Base-by-base conservation (phyloP, 2,113 vertebrate genomes). In the Syngnathoides biaculeatus region DNA sequence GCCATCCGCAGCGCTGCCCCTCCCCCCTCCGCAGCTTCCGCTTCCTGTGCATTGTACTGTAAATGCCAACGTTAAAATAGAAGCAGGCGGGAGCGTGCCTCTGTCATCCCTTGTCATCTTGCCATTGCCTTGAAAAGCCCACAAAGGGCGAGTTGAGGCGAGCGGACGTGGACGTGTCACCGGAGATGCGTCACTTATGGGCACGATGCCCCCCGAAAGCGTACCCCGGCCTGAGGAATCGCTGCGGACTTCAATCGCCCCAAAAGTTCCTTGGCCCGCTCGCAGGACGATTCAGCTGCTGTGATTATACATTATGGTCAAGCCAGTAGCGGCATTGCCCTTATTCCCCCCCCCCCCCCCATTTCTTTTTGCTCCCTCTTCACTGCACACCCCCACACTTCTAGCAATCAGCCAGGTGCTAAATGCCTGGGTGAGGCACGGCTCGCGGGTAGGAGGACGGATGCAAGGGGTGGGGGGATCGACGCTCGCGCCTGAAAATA, bases 371-470 rank as follows among this genome's bases (percentile, higher is more conserved):
- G 12, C 22, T 61, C 82, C 70, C 68, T 73, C 71, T 77, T 76
- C 65, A 55, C 67, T 67, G 64, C 66, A 60, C 79, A 20, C 82
- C 73, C 73, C 78, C 79, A 67, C 74, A 71, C 64, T 78, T 74
- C 72, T 82, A 86, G 85, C 88, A 91, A 90, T 92, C 89, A 89
- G 87, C 84, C 90, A 92, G 90, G 90, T 92, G 90, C 86, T 89
- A 89, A 90, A 91, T 87, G 87, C 73, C 73, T 72, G 76, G 78
- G 83, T 83, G 88, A 89, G 85, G 72, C 80, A 78, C 69, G 57
- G 74, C 78, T 80, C 79, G 75, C 79, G 74, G 79, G 69, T 74
- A 72, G 71, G 73, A 71, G 75, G 62, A 24, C 35, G 15, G 27
- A 27, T 13, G 42, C 19, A n/a, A 24, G n/a, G 19, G 24, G 35